Conservation (phyloP, 2,113 vertebrate genomes). For the Cacatua alba region DNA sequence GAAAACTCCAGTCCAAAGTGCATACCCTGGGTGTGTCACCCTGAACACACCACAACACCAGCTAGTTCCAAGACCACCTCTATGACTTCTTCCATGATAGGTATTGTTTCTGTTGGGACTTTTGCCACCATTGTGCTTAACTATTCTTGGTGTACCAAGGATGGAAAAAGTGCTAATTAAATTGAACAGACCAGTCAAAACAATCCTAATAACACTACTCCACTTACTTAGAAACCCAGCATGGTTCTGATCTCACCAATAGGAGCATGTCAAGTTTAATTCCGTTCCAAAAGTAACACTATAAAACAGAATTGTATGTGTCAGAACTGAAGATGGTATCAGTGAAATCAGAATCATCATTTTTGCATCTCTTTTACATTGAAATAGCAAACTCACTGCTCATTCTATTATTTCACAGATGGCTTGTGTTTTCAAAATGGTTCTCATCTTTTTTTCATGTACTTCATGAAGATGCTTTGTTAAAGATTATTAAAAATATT, state of each 20-base stretch:
- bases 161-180: not conserved
- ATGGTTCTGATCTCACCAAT: not conserved
- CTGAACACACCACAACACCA: not conserved
- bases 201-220: slow-evolving; percentile 29
- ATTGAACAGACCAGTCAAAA: slow-evolving; percentile 43
- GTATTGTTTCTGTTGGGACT: slow-evolving; percentile 48
- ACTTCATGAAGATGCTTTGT: not conserved
- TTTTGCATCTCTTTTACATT: not conserved
- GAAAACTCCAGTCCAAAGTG: not conserved
- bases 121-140: slow-evolving; percentile 60
- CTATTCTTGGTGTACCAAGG: not conserved
- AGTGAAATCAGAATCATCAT: not conserved
- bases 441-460: not conserved
- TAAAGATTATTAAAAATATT: not conserved
- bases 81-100: not conserved
- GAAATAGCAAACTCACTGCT: not conserved
- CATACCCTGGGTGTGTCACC: not conserved
- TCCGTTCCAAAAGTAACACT: not conserved
- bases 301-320: not conserved
- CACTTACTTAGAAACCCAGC: not conserved
- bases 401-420: not conserved
- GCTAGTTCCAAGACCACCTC: not conserved
- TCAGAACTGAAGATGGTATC: slow-evolving; percentile 4
- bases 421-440: not conserved
- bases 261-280: not conserved